Evolutionary conservation across 2,888 invertebrate genomes (phyloP).

Genomic region (Lacanobia oleracea): DNA sequence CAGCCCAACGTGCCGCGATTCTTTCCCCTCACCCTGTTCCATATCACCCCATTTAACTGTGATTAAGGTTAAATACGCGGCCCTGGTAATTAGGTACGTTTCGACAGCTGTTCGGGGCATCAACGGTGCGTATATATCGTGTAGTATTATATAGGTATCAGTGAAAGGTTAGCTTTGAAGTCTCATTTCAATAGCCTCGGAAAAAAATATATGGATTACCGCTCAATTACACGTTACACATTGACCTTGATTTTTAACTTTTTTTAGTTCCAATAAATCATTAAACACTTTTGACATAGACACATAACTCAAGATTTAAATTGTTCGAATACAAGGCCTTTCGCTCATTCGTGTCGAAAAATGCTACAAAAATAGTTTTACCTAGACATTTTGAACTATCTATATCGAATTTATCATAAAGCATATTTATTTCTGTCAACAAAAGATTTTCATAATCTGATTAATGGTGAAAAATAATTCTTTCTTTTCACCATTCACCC

Average conservation of each 20-base stretch:
- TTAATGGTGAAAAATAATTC: slow-evolving; percentile 14
- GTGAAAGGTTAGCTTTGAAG: slow-evolving; percentile 64
- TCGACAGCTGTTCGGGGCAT: slow-evolving; percentile 43
- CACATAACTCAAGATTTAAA: slow-evolving; percentile 21
- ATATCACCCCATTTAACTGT: slow-evolving; percentile 48
- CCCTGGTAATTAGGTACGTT: slow-evolving; percentile 50
- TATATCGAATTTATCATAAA: background rate
- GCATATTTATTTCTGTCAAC: slow-evolving; percentile 2
- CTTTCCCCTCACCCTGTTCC: slow-evolving; percentile 23
- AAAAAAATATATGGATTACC: slow-evolving; percentile 54
- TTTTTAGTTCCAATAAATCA: slow-evolving; percentile 40
- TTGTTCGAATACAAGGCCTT: slow-evolving; percentile 21
- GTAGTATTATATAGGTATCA: slow-evolving; percentile 15
- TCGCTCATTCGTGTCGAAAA: background rate
- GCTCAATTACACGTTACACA: slow-evolving; percentile 16
- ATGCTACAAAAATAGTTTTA: background rate
- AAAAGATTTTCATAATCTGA: slow-evolving; percentile 10
- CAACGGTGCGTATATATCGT: slow-evolving; percentile 23
- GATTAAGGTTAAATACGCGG: slow-evolving; percentile 48
- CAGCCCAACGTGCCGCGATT: slow-evolving; percentile 18
- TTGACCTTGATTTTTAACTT: slow-evolving; percentile 38
- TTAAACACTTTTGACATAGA: slow-evolving; percentile 17
- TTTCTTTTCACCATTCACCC: slow-evolving; percentile 7
- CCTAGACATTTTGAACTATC: background rate
- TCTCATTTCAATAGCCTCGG: slow-evolving; percentile 61